A percentile compares a stretch with the other conserved stretches of the same genome.
phyloP scores from a whole-genome alignment of 2,888 invertebrate genomes.

The Leucozona laternaria region DNA sequence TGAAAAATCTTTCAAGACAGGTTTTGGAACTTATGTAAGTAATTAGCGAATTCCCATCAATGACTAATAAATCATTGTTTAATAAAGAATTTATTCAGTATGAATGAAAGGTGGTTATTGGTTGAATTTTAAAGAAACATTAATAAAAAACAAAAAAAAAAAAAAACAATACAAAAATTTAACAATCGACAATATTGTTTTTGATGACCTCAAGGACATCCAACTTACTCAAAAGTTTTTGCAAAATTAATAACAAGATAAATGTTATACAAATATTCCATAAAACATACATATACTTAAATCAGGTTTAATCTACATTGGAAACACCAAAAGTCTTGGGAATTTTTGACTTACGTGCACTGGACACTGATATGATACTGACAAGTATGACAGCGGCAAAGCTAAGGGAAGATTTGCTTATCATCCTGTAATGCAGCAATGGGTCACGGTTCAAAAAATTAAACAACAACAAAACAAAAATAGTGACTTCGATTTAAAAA shows the following conservation, averaged over 20 bases:
- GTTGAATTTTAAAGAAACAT: not conserved
- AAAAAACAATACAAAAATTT: no score
- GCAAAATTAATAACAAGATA: not conserved
- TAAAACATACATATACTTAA: constrained; percentile 42
- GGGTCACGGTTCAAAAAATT: constrained; percentile 12
- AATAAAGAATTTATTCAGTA: not conserved
- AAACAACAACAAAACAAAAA: not conserved
- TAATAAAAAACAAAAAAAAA: not conserved
- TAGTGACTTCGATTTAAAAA: not conserved
- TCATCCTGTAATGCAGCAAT: constrained; percentile 32
- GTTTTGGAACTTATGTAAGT: not conserved
- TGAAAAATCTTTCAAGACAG: not conserved
- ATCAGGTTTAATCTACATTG: constrained; percentile 25
- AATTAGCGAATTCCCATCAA: constrained; percentile 5
- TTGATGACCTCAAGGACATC: not conserved
- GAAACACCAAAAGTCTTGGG: constrained; percentile 11
- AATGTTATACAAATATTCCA: not conserved
- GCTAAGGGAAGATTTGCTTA: constrained; percentile 23
- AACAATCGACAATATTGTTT: not conserved
- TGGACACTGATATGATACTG: constrained; percentile 31
- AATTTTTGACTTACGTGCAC: constrained; percentile 59
- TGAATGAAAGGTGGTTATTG: not conserved
- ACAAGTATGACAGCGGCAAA: constrained; percentile 26
- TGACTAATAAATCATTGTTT: not conserved
- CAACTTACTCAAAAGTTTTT: not conserved